Conservation (phyloP, 2,113 vertebrate species). For the Archilochus colubris region DNA sequence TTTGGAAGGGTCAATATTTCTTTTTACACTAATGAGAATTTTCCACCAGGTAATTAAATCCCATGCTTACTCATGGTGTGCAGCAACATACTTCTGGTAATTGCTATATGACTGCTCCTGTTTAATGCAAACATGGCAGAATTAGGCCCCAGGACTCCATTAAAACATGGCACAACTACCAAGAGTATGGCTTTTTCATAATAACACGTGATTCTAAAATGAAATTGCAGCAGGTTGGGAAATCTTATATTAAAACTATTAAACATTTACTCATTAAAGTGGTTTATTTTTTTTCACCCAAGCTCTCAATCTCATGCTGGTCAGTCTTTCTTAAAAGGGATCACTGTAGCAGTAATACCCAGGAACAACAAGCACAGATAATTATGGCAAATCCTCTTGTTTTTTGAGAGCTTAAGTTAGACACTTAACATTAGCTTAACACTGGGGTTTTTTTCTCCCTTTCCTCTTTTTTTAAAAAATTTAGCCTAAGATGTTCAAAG, state of each 20-base stretch:
- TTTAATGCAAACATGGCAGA: conserved; percentile 4
- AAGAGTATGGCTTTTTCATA: not conserved
- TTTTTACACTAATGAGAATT: not conserved
- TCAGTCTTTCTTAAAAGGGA: not conserved
- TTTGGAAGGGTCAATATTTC: not conserved
- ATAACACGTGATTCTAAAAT: not conserved
- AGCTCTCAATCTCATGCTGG: not conserved
- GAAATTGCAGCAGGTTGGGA: conserved; percentile 18
- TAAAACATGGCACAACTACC: not conserved
- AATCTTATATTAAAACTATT: conserved; percentile 36
- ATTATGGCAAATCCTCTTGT: conserved; percentile 1
- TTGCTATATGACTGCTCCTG: conserved; percentile 1
- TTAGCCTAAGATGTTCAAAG: not conserved
- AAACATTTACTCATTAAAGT: not conserved
- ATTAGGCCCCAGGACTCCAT: conserved; percentile 28
- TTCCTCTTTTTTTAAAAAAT: not conserved
- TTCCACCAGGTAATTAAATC: conserved; percentile 28
- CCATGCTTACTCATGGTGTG: conserved; percentile 18
- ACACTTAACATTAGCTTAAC: not conserved
- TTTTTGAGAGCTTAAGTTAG: not conserved
- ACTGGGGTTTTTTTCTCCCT: not conserved
- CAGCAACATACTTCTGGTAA: conserved; percentile 11
- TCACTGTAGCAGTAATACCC: not conserved
- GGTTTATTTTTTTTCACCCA: not conserved
- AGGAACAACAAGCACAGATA: not conserved